Conservation (phyloP, 2,888 invertebrate genomes). For the Mamestra brassicae region DNA sequence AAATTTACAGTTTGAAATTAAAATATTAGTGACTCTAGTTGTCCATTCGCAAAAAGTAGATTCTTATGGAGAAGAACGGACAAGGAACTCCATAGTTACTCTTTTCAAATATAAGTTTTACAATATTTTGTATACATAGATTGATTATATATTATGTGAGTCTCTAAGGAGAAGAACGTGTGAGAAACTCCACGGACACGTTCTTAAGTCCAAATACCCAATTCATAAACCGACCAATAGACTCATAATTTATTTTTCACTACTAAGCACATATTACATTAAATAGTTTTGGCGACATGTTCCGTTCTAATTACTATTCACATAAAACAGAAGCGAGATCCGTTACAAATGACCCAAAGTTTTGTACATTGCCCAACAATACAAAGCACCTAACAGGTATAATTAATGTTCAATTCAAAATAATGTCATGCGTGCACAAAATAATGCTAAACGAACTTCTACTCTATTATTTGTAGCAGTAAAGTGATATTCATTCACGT, state of each 20-base stretch:
- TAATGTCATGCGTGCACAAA: conserved; percentile 5
- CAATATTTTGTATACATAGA: no score
- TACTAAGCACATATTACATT: conserved; percentile 4
- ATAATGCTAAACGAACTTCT: conserved; percentile 4
- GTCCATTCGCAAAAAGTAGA: no score
- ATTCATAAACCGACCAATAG: not conserved
- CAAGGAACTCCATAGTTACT: no score
- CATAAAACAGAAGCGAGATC: conserved; percentile 11
- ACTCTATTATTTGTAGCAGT: not conserved
- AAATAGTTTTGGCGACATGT: conserved; percentile 19
- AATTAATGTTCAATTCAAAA: conserved; percentile 33
- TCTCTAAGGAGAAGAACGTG: no score
- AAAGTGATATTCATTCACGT: conserved; percentile 7
- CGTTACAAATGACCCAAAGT: conserved; percentile 44
- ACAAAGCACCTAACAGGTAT: conserved; percentile 24
- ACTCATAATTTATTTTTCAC: not conserved
- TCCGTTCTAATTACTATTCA: conserved; percentile 34
- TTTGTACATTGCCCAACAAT: conserved; percentile 22
- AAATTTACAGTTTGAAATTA: no score
- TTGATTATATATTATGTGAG: no score
- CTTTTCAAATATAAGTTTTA: no score
- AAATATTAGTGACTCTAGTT: no score
- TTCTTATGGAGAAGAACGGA: no score
- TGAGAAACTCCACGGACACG: no score
- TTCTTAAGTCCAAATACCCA: not conserved